phyloP scores from a whole-genome alignment of 2,797 vertebrate species.

The Corythornis leucogaster region DNA sequence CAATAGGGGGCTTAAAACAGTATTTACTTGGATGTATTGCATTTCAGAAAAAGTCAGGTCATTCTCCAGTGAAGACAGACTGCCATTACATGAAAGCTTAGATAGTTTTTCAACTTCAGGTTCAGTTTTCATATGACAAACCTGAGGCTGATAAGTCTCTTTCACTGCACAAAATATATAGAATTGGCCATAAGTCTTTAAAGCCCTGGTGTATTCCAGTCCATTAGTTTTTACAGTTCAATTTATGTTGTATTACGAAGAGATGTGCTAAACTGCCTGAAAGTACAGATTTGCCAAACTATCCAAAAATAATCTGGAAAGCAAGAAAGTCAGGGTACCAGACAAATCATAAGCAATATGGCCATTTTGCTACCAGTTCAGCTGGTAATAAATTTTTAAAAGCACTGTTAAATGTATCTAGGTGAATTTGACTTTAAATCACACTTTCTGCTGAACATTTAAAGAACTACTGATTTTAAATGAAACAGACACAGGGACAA shows the following conservation, averaged over 20 bases:
- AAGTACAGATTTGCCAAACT: constrained; percentile 68
- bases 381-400: constrained; percentile 48
- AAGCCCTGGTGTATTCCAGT: constrained; percentile 71
- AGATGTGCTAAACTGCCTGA: constrained; percentile 66
- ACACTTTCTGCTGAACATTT: constrained; percentile 10
- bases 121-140: constrained; percentile 13
- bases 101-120: constrained; percentile 26
- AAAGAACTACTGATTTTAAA: constrained; percentile 30
- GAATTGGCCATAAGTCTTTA: constrained; percentile 68
- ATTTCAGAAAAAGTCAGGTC: constrained; percentile 13
- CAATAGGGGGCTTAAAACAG: not conserved
- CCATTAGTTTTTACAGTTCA: constrained; percentile 74
- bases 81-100: constrained; percentile 15
- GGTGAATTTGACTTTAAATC: constrained; percentile 48
- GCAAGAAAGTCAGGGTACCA: constrained; percentile 25
- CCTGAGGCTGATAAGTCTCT: constrained; percentile 20
- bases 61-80: constrained; percentile 16
- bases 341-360: constrained; percentile 34
- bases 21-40: not conserved
- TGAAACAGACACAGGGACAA: not conserved
- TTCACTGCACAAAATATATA: constrained; percentile 57
- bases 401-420: constrained; percentile 35
- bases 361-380: constrained; percentile 31
- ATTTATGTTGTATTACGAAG: constrained; percentile 70
- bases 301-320: constrained; percentile 66